Percentiles rank a stretch among this genome's conserved stretches.
Evolutionary conservation across 1,140 invertebrate species (phyloP).

Genomic region (Drosophila paulistorum): DNA sequence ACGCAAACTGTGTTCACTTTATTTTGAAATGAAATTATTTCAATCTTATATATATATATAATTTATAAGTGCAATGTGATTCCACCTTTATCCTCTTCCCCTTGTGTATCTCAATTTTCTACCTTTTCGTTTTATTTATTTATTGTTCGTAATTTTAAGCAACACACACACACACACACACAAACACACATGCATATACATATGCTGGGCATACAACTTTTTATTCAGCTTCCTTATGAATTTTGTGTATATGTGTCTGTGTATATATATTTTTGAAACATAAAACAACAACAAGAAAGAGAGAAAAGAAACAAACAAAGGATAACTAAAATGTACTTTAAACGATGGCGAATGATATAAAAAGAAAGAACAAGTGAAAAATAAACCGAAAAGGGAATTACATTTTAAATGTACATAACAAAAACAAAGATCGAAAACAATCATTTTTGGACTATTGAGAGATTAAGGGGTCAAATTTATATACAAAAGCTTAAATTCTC

Average conservation of each 20-base stretch:
- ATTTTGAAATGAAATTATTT: constrained; percentile 42
- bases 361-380: constrained; percentile 30
- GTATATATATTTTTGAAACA: constrained; percentile 55
- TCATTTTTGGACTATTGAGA: too few species aligned
- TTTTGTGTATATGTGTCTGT: constrained; percentile 56
- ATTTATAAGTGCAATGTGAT: constrained; percentile 77
- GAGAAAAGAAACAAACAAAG: constrained; percentile 14
- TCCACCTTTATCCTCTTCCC: constrained; percentile 25
- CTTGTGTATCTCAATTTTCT: constrained; percentile 9
- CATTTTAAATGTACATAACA: constrained; percentile 68
- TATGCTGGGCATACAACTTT: constrained; percentile 26
- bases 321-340: constrained; percentile 20
- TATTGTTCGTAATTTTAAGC: constrained; percentile 48
- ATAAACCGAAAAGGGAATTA: constrained; percentile 82
- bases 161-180: constrained; percentile 28
- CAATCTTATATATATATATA: constrained; percentile 49
- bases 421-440: constrained; percentile 2
- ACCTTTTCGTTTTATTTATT: constrained; percentile 47
- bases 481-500: too few species aligned
- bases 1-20: constrained; percentile 75
- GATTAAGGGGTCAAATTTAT: too few species aligned
- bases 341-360: neutral
- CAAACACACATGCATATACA: constrained; percentile 30
- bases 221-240: constrained; percentile 46
- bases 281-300: constrained; percentile 10